These are phyloP conservation scores for Drosophila paramelanica DNA, from an alignment of 2,888 invertebrate genomes.

Conservation along the genomic window DNA sequence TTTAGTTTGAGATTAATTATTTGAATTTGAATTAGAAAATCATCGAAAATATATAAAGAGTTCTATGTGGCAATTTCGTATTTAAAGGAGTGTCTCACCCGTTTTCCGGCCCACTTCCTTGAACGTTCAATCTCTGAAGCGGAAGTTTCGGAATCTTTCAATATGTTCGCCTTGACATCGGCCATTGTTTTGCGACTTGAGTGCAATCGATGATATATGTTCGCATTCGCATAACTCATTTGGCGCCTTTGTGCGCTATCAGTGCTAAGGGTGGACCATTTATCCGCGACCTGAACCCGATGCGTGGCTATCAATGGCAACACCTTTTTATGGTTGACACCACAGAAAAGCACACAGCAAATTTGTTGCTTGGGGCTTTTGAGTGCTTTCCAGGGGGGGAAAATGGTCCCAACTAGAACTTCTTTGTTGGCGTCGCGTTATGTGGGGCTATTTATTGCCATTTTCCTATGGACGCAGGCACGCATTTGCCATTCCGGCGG, in stretches of 20 bases:
- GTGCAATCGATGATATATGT: conserved; percentile 21
- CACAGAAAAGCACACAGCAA: conserved; percentile 34
- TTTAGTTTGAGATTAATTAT: too few species aligned
- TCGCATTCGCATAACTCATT: conserved; percentile 48
- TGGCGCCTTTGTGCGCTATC: conserved; percentile 27
- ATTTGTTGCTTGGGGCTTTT: conserved; percentile 64
- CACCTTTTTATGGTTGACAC: conserved; percentile 61
- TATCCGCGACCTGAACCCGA: conserved; percentile 12
- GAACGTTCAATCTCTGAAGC: conserved; percentile 4
- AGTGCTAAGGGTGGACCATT: conserved; percentile 40
- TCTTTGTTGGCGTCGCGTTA: conserved; percentile 59
- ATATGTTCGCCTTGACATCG: conserved; percentile 29
- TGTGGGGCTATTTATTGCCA: conserved; percentile 67
- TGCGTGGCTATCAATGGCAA: conserved; percentile 56
- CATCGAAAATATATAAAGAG: neutral
- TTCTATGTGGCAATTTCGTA: neutral
- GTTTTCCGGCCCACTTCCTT: neutral
- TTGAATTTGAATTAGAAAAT: too few species aligned
- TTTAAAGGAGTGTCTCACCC: too few species aligned
- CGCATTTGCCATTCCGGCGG: conserved; percentile 50
- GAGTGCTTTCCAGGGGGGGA: conserved; percentile 74
- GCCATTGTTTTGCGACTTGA: conserved; percentile 11
- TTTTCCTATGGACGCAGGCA: conserved; percentile 62
- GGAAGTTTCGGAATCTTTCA: conserved; percentile 27
- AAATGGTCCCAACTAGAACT: conserved; percentile 38